Conservation (phyloP, 2,888 invertebrate species). For the Acrobasis consociella region DNA sequence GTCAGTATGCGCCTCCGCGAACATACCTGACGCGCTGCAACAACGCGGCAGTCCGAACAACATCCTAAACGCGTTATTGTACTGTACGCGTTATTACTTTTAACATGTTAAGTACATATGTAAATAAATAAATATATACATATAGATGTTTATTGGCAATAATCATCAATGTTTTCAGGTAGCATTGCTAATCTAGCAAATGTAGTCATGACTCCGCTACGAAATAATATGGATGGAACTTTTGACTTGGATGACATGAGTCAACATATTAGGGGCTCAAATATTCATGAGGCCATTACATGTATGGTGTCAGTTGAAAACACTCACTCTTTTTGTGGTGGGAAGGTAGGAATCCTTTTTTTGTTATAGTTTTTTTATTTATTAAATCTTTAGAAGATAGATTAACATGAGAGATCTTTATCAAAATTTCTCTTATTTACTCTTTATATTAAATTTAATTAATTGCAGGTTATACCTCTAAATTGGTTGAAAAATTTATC, state of each 20-base stretch:
- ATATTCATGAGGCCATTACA: slow-evolving; percentile 89
- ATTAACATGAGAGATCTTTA: too few relatives aligned
- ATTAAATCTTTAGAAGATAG: too few relatives aligned
- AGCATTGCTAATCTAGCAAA: slow-evolving; percentile 87
- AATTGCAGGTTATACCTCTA: background rate
- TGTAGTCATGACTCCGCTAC: slow-evolving; percentile 85
- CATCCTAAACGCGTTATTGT: too few relatives aligned
- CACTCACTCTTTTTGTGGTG: slow-evolving; percentile 92
- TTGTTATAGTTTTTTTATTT: too few relatives aligned
- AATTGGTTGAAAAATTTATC: slow-evolving; percentile 85
- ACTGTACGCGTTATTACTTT: too few relatives aligned
- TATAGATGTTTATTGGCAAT: background rate
- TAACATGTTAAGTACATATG: too few relatives aligned
- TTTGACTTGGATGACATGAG: slow-evolving; percentile 87
- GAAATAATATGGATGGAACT: slow-evolving; percentile 90
- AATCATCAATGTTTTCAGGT: slow-evolving; percentile 56
- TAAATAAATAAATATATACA: too few relatives aligned
- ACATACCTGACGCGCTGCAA: too few relatives aligned
- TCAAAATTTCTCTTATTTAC: too few relatives aligned
- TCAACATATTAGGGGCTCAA: slow-evolving; percentile 82
- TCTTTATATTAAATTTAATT: too few relatives aligned
- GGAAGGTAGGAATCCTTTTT: slow-evolving; percentile 80
- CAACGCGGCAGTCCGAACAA: too few relatives aligned
- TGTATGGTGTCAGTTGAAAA: slow-evolving; percentile 91
- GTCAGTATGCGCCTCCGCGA: too few relatives aligned